phyloP scores from a whole-genome alignment of 2,797 vertebrate genomes.

The Microctenopoma steveboyesi region DNA sequence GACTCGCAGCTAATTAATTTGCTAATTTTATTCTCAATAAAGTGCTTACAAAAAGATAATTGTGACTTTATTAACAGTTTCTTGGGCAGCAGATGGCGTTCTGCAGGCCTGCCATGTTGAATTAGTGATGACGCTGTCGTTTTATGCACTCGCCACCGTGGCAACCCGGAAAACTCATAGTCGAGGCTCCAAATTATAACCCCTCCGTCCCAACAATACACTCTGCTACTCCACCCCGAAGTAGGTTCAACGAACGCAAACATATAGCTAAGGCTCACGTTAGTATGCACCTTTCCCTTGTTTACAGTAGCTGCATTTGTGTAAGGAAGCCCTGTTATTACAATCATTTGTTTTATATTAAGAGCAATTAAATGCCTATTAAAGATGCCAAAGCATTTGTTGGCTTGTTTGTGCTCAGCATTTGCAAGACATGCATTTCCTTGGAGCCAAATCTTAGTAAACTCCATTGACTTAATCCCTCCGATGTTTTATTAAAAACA shows the following conservation, averaged over 20 bases:
- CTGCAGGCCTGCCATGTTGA: slow-evolving; percentile 95
- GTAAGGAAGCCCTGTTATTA: slow-evolving; percentile 71
- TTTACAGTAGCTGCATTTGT: slow-evolving; percentile 67
- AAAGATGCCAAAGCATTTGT: slow-evolving; percentile 77
- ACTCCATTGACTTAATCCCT: slow-evolving; percentile 82
- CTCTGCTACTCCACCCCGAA: slow-evolving; percentile 63
- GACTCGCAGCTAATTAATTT: slow-evolving; percentile 94
- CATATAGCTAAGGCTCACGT: slow-evolving; percentile 63
- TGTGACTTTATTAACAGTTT: slow-evolving; percentile 99
- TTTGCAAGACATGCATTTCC: slow-evolving; percentile 72
- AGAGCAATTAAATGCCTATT: slow-evolving; percentile 83
- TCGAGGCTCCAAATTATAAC: slow-evolving; percentile 86
- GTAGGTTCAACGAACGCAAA: slow-evolving; percentile 71
- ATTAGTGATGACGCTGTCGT: slow-evolving; percentile 94
- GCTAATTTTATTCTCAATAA: slow-evolving; percentile 97
- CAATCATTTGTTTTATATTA: slow-evolving; percentile 79
- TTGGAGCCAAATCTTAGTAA: slow-evolving; percentile 82
- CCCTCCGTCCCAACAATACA: slow-evolving; percentile 73
- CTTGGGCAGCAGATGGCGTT: slow-evolving; percentile 97
- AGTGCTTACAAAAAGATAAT: slow-evolving; percentile 99
- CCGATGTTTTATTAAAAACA: slow-evolving; percentile 86
- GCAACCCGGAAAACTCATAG: slow-evolving; percentile 86
- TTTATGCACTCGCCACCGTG: slow-evolving; percentile 93
- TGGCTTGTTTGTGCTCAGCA: slow-evolving; percentile 77
- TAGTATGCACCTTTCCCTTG: slow-evolving; percentile 53